These are phyloP conservation scores for Trisateles emortualis DNA, from an alignment of 2,888 invertebrate genomes.

Conservation along the genomic window DNA sequence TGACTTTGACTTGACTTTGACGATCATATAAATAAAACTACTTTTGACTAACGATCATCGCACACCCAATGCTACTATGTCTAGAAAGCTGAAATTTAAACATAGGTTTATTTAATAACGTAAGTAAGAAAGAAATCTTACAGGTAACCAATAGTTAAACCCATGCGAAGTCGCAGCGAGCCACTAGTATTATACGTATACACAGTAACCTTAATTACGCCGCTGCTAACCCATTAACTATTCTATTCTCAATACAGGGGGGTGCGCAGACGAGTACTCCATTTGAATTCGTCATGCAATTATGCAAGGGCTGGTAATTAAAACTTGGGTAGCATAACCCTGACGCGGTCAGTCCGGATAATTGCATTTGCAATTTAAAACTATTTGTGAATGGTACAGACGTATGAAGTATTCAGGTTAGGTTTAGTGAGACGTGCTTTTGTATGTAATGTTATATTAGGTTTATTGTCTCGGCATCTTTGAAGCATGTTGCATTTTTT, in stretches of 20 bases:
- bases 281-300: constrained; percentile 47
- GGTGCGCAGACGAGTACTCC: constrained; percentile 28
- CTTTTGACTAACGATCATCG: no score
- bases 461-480: neutral
- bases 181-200: no score
- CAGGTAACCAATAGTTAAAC: no score
- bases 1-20: no score
- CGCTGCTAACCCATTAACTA: neutral
- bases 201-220: neutral
- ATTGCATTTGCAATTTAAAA: constrained; percentile 69
- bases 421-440: constrained; percentile 2
- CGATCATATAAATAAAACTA: no score
- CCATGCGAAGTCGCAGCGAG: no score
- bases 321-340: constrained; percentile 48
- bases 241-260: constrained; percentile 11
- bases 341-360: constrained; percentile 49
- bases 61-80: no score
- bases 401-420: constrained; percentile 13
- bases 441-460: neutral
- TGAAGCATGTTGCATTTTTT: no score
- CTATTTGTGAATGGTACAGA: constrained; percentile 52
- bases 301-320: constrained; percentile 59
- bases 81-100: no score
- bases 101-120: no score
- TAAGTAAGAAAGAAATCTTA: no score